Evolutionary conservation across 2,113 vertebrate species (phyloP).

Genomic region (Murina feae): DNA sequence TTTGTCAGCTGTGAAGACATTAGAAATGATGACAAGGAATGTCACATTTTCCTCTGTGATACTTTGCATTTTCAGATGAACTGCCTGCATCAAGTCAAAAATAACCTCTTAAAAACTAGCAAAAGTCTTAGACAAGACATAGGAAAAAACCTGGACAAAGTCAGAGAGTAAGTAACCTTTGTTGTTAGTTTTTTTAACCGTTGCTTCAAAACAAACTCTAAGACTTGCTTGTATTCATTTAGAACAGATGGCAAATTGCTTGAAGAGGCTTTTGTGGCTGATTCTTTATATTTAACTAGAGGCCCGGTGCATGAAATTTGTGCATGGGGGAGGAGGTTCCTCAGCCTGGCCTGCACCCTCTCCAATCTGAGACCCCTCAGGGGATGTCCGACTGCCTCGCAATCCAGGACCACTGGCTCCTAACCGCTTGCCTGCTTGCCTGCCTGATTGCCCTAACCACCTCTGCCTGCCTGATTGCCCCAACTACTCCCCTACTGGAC

Average conservation of each 20-base stretch:
- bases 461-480: too few relatives aligned
- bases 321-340: too few relatives aligned
- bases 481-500: too few relatives aligned
- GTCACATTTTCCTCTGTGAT: conserved; percentile 1
- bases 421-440: too few relatives aligned
- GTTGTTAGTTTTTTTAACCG: not conserved
- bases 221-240: not conserved
- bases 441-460: too few relatives aligned
- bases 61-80: conserved; percentile 77
- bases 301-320: too few relatives aligned
- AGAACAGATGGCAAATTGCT: not conserved
- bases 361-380: too few relatives aligned
- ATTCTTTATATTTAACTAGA: not conserved
- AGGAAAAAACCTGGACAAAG: conserved; percentile 78
- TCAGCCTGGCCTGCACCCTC: too few relatives aligned
- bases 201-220: not conserved
- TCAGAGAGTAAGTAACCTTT: conserved; percentile 88
- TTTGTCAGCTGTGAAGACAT: not conserved
- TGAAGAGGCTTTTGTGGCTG: not conserved
- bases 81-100: conserved; percentile 79
- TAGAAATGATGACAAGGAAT: not conserved
- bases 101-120: conserved; percentile 87
- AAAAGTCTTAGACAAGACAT: conserved; percentile 87
- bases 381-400: too few relatives aligned
- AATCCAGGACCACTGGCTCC: too few relatives aligned